Base-by-base conservation (phyloP, 2,888 invertebrate species). In the Loripinus fragilis region DNA sequence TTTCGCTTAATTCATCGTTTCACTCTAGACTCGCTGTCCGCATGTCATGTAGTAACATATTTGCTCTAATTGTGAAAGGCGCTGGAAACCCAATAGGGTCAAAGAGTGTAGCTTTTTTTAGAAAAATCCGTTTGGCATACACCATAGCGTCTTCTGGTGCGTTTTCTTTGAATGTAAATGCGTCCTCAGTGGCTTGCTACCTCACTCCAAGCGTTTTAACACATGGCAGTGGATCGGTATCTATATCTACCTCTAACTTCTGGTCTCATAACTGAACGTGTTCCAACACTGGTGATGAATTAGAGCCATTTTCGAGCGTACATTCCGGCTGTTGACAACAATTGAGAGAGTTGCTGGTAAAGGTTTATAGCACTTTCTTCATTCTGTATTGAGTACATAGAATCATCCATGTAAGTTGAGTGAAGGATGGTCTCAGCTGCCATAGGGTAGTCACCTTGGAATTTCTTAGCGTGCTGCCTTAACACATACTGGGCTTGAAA, bases 51-150 rank as follows among this genome's bases (percentile, higher is more conserved):
- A 90, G 45, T 15, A 91, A 60, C 2, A 90, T 74, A 41, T 91
- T 90, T 3, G 79, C 85, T 25, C 80, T 71, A 0, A 91, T 74
- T 0, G 78, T 72, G 20, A 85, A 77, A 7, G 87, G 88, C 12
- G 80, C 72, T 3, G 90, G n/a, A 64, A 91, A 81, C 65, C 91
- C 91, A 15, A 90, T 65, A 0, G 92, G 90, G 74, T 92, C 91
- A 72, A 86, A 92, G 0, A 89, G 15, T 0, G 76, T 78, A 69
- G 89, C 91, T 7, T 78, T 38, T 17, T 74, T 75, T 5, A 89
- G 68, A 41, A 87, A 52, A 33, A 79, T 78, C n/a, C 89, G 45
- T 69, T 91, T 91, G 0, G 90, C 90, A 15, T 75, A 50, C 17
- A 33, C 90, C 12, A 79, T 33, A 23, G 45, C n/a, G 0, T 35